These are phyloP conservation scores for Empidonax traillii DNA, from an alignment of 2,113 vertebrate species.

Conservation along the genomic window DNA sequence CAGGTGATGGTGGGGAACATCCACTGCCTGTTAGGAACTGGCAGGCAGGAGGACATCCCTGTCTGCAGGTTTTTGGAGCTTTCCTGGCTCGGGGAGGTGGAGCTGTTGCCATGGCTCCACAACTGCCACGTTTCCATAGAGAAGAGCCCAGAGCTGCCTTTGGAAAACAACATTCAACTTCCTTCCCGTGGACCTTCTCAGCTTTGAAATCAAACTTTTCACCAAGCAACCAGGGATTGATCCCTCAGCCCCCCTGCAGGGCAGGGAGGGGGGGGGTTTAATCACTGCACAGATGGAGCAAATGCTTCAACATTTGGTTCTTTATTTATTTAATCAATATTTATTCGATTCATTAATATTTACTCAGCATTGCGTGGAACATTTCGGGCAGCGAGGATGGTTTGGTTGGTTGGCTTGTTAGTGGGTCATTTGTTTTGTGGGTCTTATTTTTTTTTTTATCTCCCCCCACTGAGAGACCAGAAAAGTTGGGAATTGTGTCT, in stretches of 20 bases:
- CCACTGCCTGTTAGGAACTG: not conserved
- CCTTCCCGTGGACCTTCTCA: not conserved
- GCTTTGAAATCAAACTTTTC: not conserved
- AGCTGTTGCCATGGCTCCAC: slow-evolving; percentile 43
- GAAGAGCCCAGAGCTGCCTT: slow-evolving; percentile 12
- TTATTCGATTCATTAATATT: no score
- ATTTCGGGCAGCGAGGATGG: not conserved
- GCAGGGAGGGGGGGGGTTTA: not conserved
- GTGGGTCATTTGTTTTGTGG: not conserved
- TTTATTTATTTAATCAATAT: not conserved
- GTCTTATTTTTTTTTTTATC: not conserved
- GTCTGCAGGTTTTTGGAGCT: not conserved
- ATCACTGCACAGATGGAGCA: not conserved
- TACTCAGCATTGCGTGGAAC: not conserved
- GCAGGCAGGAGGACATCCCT: not conserved
- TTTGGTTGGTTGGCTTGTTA: not conserved
- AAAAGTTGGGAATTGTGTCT: not conserved
- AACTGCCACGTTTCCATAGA: not conserved
- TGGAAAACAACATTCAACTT: not conserved
- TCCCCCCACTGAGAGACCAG: not conserved
- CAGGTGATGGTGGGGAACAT: not conserved
- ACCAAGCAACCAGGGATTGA: not conserved
- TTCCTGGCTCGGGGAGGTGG: not conserved
- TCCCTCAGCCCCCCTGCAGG: not conserved
- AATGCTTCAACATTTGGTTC: not conserved